Evolutionary conservation across 1,140 invertebrate species (phyloP).

Genomic region (Diabrotica undecimpunctata): DNA sequence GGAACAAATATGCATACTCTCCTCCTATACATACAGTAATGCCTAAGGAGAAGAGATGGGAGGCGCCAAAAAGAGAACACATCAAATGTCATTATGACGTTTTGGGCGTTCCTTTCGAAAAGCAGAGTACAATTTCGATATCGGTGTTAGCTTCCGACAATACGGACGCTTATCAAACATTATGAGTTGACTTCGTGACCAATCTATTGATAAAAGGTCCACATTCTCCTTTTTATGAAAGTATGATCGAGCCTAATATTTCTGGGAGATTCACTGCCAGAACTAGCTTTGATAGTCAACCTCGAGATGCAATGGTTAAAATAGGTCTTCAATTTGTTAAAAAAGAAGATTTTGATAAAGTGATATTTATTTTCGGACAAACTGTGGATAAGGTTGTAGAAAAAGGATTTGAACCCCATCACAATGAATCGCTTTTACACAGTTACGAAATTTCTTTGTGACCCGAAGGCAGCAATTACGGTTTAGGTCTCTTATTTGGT

Average conservation of each 20-base stretch:
- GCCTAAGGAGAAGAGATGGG: constrained; percentile 74
- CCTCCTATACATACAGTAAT: constrained; percentile 65
- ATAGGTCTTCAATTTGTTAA: constrained; percentile 82
- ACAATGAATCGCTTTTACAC: constrained; percentile 84
- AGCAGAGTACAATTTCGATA: constrained; percentile 81
- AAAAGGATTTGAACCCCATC: constrained; percentile 76
- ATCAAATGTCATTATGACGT: constrained; percentile 74
- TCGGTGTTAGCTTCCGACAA: constrained; percentile 76
- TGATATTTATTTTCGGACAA: constrained; percentile 68
- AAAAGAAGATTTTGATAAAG: constrained; percentile 66
- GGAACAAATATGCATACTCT: constrained; percentile 54
- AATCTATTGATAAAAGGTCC: constrained; percentile 81
- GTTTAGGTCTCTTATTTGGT: constrained; percentile 73
- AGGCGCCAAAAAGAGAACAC: constrained; percentile 56
- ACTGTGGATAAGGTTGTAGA: constrained; percentile 67
- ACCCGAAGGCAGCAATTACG: constrained; percentile 86
- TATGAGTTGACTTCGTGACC: constrained; percentile 72
- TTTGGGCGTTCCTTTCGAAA: constrained; percentile 72
- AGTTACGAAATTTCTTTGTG: constrained; percentile 80
- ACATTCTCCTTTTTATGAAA: constrained; percentile 88
- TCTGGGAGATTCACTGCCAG: constrained; percentile 75
- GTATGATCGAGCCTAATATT: constrained; percentile 82
- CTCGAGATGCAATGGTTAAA: constrained; percentile 77
- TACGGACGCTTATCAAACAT: constrained; percentile 73
- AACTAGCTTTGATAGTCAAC: constrained; percentile 73